Evolutionary conservation across 2,113 vertebrate species (phyloP).

Genomic region (Himantopus leucocephalus): DNA sequence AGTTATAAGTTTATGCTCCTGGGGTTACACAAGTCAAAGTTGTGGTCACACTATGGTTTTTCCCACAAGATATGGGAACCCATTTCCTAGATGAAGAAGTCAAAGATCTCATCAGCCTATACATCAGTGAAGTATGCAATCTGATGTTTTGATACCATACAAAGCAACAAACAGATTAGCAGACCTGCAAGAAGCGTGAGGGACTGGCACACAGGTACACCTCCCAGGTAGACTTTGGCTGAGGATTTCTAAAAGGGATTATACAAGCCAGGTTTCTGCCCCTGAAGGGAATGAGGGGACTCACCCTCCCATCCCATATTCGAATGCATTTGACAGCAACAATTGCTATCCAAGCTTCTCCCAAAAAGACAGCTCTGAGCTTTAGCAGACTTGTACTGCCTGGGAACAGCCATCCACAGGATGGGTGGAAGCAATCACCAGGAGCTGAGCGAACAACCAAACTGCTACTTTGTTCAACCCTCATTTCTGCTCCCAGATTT

Average conservation of each 20-base stretch:
- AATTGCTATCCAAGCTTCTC: not conserved
- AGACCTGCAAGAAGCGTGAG: not conserved
- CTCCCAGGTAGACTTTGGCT: rapidly evolving
- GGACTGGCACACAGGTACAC: too few species aligned
- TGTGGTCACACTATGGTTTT: not conserved
- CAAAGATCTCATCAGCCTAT: not conserved
- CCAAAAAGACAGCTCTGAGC: too few species aligned
- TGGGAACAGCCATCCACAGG: not conserved
- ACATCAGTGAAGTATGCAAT: not conserved
- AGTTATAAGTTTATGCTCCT: not conserved
- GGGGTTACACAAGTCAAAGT: not conserved
- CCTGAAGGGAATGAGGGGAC: too few species aligned
- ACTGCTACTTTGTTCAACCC: not conserved
- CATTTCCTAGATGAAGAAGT: not conserved
- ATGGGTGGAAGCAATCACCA: not conserved
- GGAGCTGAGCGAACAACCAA: not conserved
- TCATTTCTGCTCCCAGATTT: too few species aligned
- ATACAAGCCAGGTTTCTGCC: not conserved
- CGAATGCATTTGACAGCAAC: not conserved
- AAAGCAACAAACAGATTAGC: not conserved
- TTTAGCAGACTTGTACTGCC: not conserved
- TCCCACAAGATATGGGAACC: not conserved
- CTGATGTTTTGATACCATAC: too few species aligned
- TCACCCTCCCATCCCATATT: too few species aligned
- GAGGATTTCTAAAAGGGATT: not conserved